These are phyloP conservation scores for Meriones psammophilus DNA, from an alignment of 2,797 vertebrate species.

Conservation along the genomic window DNA sequence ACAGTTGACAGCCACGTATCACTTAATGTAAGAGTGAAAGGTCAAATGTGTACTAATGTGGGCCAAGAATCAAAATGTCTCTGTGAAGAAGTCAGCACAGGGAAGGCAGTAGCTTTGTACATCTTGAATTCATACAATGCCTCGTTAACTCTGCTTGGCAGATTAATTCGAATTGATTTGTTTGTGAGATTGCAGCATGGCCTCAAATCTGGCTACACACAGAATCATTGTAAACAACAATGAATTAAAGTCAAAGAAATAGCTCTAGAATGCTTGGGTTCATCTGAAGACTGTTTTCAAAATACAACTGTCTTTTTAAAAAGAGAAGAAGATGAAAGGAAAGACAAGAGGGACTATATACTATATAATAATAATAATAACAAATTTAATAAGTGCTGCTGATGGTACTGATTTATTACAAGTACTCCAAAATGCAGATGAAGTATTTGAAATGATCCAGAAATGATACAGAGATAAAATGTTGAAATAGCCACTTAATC, in stretches of 20 bases:
- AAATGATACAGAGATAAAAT: not conserved
- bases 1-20: conserved; percentile 21
- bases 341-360: not conserved
- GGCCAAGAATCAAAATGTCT: conserved; percentile 59
- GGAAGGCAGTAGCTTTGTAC: conserved; percentile 37
- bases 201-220: conserved; percentile 69
- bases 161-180: conserved; percentile 82
- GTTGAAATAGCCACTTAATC: not conserved
- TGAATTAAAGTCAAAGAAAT: conserved; percentile 39
- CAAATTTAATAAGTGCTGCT: not conserved
- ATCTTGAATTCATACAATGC: conserved; percentile 70
- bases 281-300: not conserved
- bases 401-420: not conserved
- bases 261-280: conserved; percentile 10
- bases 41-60: conserved; percentile 41
- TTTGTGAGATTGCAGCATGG: conserved; percentile 66
- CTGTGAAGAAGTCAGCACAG: conserved; percentile 59
- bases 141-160: conserved; percentile 76
- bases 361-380: not conserved
- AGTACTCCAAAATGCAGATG: conserved; percentile 2
- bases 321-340: not conserved
- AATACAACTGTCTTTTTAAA: not conserved
- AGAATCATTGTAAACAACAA: conserved; percentile 56
- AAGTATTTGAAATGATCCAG: not conserved
- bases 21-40: conserved; percentile 58